Evolutionary conservation across 2,888 invertebrate species (phyloP).

Genomic region (Frankliniella fusca): DNA sequence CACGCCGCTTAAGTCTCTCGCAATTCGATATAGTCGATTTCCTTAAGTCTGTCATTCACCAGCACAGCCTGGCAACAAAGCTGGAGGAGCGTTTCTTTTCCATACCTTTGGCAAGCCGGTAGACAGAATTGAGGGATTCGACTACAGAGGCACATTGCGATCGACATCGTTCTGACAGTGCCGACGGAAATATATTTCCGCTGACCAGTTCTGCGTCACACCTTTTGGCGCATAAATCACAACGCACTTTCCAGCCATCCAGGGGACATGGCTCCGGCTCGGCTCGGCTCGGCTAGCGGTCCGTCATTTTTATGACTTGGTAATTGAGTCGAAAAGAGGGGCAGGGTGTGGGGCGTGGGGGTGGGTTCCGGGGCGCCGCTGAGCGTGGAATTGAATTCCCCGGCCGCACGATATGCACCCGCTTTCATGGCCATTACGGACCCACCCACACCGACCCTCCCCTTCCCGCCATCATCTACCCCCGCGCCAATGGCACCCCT

Average conservation of each 20-base stretch:
- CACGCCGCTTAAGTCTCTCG: too few relatives aligned
- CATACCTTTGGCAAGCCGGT: too few relatives aligned
- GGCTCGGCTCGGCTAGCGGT: background rate
- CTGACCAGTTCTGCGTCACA: background rate
- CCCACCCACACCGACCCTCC: background rate
- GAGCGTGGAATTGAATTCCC: background rate
- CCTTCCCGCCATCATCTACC: background rate
- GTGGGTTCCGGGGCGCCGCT: background rate
- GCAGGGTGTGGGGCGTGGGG: background rate
- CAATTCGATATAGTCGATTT: too few relatives aligned
- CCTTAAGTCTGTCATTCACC: too few relatives aligned
- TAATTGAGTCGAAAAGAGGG: background rate
- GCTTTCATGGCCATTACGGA: background rate
- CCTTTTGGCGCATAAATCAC: too few relatives aligned
- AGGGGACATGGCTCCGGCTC: background rate
- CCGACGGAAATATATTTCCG: too few relatives aligned
- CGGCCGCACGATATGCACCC: background rate
- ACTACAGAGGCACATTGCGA: too few relatives aligned
- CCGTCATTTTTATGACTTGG: constrained; percentile 15
- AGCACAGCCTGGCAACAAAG: too few relatives aligned
- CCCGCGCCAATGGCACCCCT: too few relatives aligned
- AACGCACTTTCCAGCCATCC: background rate
- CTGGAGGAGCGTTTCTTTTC: too few relatives aligned
- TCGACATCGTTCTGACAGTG: too few relatives aligned
- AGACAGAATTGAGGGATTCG: too few relatives aligned